Evolutionary conservation across 2,888 invertebrate species (phyloP), one percentile per base, ranked within the genome.

Genomic region (Tachina lurida): DNA sequence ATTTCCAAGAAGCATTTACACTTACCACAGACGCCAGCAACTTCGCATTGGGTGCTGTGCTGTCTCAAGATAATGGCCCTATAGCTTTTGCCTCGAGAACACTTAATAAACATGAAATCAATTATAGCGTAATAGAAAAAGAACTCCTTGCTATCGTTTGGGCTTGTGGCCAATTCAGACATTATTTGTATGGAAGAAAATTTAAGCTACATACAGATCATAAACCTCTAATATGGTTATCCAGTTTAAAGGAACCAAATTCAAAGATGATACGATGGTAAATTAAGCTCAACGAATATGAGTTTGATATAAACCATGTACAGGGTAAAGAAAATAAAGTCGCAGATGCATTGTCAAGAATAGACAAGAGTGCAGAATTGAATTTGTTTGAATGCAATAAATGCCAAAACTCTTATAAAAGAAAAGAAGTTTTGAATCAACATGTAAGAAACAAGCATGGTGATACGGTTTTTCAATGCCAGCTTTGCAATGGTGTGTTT

Each of bases 31-130:
- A 31, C 31, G 31, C 31, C 31, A 31, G 31, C 22, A 22, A 22
- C 22, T 22, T 1, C 3, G 22, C 31, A 31, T 31, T 31, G 4
- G 31, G 31, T 31, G 31, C 31, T 31, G 4, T 2, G 4, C 4
- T 31, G 31, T 31, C 54, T 54, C 52, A 56, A 12, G 13, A 52
- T 0, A 13, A 56, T 12, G 39, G 39, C 12, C 70, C 70, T 10
- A n/a, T 54, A 12, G 19, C 17, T 10, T 43, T 56, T 56, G 71
- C 56, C 8, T 71, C 58, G 9, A 56, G 71, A 39, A 71, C 43
- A 9, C n/a, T n/a, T n/a, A n/a, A n/a, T n/a, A n/a, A n/a, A n/a
- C 71, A 58, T n/a, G 71, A 71, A 22, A 41, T 39, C 12, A 71
- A 71, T 17, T 68, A 68, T 22, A 43, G 39, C 17, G n/a, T 43